Base-by-base conservation (phyloP, 2,888 invertebrate genomes). In the Lymantria dispar region DNA sequence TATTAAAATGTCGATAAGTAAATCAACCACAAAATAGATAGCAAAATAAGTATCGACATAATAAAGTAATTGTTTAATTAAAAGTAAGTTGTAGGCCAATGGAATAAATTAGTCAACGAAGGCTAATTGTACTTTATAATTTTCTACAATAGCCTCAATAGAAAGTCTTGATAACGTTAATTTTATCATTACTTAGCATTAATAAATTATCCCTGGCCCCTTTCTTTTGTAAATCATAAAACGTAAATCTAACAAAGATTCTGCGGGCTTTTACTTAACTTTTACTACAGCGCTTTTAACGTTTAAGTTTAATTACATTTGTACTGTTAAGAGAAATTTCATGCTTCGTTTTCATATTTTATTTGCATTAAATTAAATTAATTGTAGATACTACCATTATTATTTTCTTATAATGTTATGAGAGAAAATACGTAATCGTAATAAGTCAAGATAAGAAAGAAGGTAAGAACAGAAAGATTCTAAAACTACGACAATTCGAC, bases 281-380 rank as follows among this genome's bases (percentile, higher is more conserved):
- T 85, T 83, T 77, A 84, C 80, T 79, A 77, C 71, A 70, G 70
- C 76, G 76, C 71, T 75, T 85, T 84, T 80, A 83, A 86, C 78
- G 70, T 72, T 76, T 68, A 68, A 60, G 61, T 80, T 83, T 84
- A 85, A 87, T 86, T 86, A 76, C 80, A 74, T 78, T 76, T 79
- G 80, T 85, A 82, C 78, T 77, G 80, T 79, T 74, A 76, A 63
- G 69, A 70, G 76, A 77, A 80, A 78, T 81, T 82, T 76, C 72
- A 76, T 75, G 76, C 70, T 76, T 76, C 69, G 74, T 75, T 74
- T 77, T 75, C 68, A 72, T 75, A 69, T 80, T 85, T 82, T 71
- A 76, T 80, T 79, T 86, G 85, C 83, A 85, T 83, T 87, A 85
- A 86, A 80, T 78, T 72, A 80, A 80, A 78, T 80, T 81, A 76